Conservation (phyloP, 35 echinoderm and acorn worm species). For the Lytechinus pictus region DNA sequence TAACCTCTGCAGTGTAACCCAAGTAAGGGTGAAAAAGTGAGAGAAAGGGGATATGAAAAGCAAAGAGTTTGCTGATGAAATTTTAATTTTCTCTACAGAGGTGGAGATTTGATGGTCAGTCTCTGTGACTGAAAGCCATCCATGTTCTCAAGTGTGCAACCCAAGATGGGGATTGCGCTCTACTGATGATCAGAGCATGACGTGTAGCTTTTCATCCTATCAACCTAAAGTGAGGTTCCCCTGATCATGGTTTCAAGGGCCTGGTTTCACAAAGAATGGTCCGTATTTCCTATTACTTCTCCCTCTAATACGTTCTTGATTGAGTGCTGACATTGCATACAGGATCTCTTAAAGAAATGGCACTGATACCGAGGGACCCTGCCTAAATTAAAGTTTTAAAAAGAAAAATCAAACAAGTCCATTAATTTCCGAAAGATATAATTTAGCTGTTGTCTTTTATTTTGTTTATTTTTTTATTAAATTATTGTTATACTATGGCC, state of each 20-base stretch:
- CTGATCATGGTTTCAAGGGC: neutral
- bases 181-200: conserved; percentile 13
- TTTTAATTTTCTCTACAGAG: neutral
- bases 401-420: too few relatives aligned
- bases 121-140: conserved; percentile 22
- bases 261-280: neutral
- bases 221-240: neutral
- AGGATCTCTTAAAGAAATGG: too few relatives aligned
- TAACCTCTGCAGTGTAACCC: conserved; percentile 32
- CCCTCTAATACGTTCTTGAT: neutral
- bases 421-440: too few relatives aligned
- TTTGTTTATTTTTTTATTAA: too few relatives aligned
- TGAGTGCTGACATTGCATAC: neutral
- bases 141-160: conserved; percentile 30
- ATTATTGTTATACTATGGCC: too few relatives aligned
- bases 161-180: neutral
- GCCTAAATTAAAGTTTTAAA: too few relatives aligned
- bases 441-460: too few relatives aligned
- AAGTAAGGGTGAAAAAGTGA: neutral
- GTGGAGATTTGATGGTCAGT: conserved; percentile 30
- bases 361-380: too few relatives aligned
- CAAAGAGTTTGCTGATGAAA: conserved; percentile 53
- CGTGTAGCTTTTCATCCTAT: conserved; percentile 30
- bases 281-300: neutral
- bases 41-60: conserved; percentile 24